phyloP scores from a whole-genome alignment of 2,797 vertebrate genomes.

The Sebastes itinus region DNA sequence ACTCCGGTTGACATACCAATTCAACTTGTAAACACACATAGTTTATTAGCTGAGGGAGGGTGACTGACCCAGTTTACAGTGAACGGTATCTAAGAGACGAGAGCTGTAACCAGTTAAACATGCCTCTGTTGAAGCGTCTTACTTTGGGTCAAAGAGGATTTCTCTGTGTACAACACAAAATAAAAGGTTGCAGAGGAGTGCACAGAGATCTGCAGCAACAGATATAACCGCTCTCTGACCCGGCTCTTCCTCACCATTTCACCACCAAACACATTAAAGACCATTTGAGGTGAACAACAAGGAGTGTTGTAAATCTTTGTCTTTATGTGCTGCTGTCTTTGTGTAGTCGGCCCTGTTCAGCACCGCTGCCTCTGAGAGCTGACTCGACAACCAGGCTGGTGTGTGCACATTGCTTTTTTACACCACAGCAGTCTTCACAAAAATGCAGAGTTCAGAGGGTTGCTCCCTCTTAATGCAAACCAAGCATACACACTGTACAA shows the following conservation, averaged over 20 bases:
- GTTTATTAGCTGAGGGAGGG: background rate
- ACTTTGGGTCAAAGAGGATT: slow-evolving; percentile 34
- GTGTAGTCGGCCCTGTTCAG: slow-evolving; percentile 32
- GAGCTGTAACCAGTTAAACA: slow-evolving; percentile 24
- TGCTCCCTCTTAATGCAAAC: slow-evolving; percentile 49
- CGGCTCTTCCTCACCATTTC: background rate
- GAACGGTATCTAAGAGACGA: slow-evolving; percentile 4
- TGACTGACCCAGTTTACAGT: slow-evolving; percentile 22
- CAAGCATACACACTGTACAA: slow-evolving; percentile 37
- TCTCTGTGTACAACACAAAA: slow-evolving; percentile 54
- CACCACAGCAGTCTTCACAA: slow-evolving; percentile 40
- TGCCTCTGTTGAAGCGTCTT: background rate
- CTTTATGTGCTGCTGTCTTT: background rate
- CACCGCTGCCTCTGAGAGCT: slow-evolving; percentile 46
- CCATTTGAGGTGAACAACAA: slow-evolving; percentile 2
- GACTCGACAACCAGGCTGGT: slow-evolving; percentile 53
- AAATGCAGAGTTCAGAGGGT: slow-evolving; percentile 40
- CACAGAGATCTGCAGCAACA: background rate
- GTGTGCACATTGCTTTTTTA: slow-evolving; percentile 33
- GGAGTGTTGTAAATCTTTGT: slow-evolving; percentile 10
- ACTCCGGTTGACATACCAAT: background rate
- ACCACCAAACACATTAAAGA: background rate
- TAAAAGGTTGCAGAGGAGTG: slow-evolving; percentile 19
- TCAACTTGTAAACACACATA: background rate
- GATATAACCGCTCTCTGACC: background rate